These are phyloP conservation scores for Sphecodes monilicornis DNA, from an alignment of 2,888 invertebrate species.

Conservation along the genomic window DNA sequence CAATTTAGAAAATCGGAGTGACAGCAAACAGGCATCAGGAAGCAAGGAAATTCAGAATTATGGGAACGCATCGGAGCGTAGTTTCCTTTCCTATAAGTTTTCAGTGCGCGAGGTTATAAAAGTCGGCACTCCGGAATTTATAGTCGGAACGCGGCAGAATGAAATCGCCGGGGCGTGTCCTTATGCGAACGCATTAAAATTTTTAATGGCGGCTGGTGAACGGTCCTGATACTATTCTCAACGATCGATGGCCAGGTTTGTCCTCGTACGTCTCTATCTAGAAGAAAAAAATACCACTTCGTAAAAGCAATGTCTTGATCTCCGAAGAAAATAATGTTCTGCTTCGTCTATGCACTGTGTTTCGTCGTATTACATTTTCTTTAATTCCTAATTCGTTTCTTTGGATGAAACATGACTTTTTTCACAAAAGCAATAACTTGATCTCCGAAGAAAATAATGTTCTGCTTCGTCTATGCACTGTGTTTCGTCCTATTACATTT, in stretches of 20 bases:
- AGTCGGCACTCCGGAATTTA: slow-evolving; percentile 21
- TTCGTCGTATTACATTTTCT: too few species aligned
- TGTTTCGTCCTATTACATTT: too few species aligned
- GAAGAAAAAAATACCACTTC: background rate
- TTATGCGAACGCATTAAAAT: slow-evolving; percentile 1
- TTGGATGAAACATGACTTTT: background rate
- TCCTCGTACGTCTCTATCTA: background rate
- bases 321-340: too few species aligned
- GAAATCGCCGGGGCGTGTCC: slow-evolving; percentile 7
- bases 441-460: too few species aligned
- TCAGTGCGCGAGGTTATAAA: slow-evolving; percentile 12
- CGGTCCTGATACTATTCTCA: background rate
- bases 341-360: too few species aligned
- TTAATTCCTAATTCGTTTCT: background rate
- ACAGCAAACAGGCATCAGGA: background rate
- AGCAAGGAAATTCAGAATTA: background rate
- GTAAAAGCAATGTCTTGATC: too few species aligned
- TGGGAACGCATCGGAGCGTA: slow-evolving; percentile 1
- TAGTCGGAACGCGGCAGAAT: background rate
- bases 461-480: too few species aligned
- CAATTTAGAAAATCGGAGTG: background rate
- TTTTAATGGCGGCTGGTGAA: slow-evolving; percentile 4
- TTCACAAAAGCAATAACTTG: too few species aligned
- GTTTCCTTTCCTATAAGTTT: background rate
- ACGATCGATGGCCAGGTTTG: background rate